Conservation (phyloP, 2,888 invertebrate species). For the Diplolepis rosae region DNA sequence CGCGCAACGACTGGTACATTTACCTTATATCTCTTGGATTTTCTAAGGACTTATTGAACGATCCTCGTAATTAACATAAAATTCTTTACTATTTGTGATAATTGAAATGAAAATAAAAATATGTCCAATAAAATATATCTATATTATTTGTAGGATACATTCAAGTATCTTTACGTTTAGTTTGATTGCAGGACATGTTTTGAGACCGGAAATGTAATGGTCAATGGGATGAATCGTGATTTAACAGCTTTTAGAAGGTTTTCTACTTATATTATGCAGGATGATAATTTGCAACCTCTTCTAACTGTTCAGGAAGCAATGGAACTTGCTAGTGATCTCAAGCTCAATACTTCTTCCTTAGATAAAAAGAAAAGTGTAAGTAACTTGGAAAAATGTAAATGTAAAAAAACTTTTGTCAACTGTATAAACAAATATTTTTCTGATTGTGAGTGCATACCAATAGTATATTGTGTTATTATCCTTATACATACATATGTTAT, state of each 20-base stretch:
- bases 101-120: not conserved
- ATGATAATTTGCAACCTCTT: slow-evolving; percentile 86
- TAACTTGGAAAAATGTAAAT: not conserved
- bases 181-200: slow-evolving; percentile 77
- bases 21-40: no score
- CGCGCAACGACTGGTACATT: no score
- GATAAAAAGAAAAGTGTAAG: slow-evolving; percentile 41
- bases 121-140: no score
- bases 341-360: slow-evolving; percentile 79
- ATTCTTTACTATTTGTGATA: no score
- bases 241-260: slow-evolving; percentile 77
- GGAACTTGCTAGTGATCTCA: slow-evolving; percentile 89
- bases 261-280: slow-evolving; percentile 87
- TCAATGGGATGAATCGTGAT: slow-evolving; percentile 83
- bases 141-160: no score
- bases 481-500: no score
- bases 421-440: no score
- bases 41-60: no score
- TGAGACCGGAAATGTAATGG: slow-evolving; percentile 80
- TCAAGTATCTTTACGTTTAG: slow-evolving; percentile 76
- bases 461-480: no score
- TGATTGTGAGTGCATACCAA: no score
- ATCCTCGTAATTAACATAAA: no score
- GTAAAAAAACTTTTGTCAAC: not conserved
- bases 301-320: slow-evolving; percentile 91